Evolutionary conservation across 2,113 vertebrate species (phyloP).

Genomic region (Numenius arquata): DNA sequence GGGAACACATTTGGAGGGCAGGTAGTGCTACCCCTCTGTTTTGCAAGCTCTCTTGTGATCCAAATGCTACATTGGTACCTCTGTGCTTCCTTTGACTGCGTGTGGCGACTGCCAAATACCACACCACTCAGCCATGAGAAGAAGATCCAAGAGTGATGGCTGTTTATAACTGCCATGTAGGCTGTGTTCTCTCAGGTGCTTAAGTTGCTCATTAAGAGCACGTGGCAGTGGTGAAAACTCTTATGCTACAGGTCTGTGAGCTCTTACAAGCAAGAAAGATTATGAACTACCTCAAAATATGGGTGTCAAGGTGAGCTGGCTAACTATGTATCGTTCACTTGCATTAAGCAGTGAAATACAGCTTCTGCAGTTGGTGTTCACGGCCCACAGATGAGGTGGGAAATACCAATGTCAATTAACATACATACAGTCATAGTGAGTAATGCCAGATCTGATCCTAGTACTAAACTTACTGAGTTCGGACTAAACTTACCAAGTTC

Average conservation of each 20-base stretch:
- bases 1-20: not conserved
- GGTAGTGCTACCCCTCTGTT: not conserved
- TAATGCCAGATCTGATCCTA: not conserved
- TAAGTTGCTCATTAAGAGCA: not conserved
- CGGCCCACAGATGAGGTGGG: not conserved
- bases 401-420: not conserved
- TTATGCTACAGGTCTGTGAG: not conserved
- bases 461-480: not conserved
- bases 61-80: not conserved
- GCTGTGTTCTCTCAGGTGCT: not conserved
- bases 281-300: not conserved
- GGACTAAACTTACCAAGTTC: not conserved
- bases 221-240: not conserved
- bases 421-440: not conserved
- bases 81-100: not conserved
- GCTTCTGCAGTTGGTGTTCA: not conserved
- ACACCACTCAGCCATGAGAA: not conserved
- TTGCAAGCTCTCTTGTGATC: not conserved
- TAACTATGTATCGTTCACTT: not conserved
- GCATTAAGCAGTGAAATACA: not conserved
- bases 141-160: not conserved
- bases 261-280: not conserved
- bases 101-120: not conserved
- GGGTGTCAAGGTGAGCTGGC: not conserved
- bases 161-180: not conserved